Evolutionary conservation across 1,140 invertebrate genomes (phyloP).

Genomic region (Matsumurasca onukii): DNA sequence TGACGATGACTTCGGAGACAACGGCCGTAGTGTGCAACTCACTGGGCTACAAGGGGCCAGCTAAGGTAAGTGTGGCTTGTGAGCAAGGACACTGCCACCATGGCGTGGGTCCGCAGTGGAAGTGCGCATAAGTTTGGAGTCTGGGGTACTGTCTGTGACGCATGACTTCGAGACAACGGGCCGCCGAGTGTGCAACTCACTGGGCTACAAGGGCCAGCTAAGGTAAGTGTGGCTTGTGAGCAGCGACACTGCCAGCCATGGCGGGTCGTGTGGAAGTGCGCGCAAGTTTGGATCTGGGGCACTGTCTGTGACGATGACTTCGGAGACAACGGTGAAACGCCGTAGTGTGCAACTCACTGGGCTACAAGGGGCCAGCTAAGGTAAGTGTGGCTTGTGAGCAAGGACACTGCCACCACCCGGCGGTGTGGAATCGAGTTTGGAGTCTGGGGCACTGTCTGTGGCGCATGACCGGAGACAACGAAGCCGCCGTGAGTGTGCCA

Average conservation of each 20-base stretch:
- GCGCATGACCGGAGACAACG: conserved; percentile 70
- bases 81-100: conserved; percentile 49
- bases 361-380: conserved; percentile 57
- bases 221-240: no score
- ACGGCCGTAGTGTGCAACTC: conserved; percentile 66
- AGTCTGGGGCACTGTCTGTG: conserved; percentile 77
- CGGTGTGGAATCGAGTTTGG: conserved; percentile 67
- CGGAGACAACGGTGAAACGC: conserved; percentile 61
- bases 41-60: conserved; percentile 59
- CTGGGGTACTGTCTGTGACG: conserved; percentile 80
- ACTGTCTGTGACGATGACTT: conserved; percentile 81
- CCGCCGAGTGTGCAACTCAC: no score
- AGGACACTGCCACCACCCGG: conserved; percentile 57
- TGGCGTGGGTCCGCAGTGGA: conserved; percentile 70
- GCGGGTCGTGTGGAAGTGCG: conserved; percentile 68
- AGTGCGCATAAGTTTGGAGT: conserved; percentile 64
- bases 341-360: conserved; percentile 64
- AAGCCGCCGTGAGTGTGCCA: no score
- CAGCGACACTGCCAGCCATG: no score
- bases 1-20: conserved; percentile 70
- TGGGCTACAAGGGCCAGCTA: no score
- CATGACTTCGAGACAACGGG: conserved; percentile 68
- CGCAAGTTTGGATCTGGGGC: conserved; percentile 70
- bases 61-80: conserved; percentile 47
- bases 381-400: conserved; percentile 46